These are phyloP conservation scores for Brachyrhaphis roseni DNA, from an alignment of 2,797 vertebrate species.

Conservation along the genomic window DNA sequence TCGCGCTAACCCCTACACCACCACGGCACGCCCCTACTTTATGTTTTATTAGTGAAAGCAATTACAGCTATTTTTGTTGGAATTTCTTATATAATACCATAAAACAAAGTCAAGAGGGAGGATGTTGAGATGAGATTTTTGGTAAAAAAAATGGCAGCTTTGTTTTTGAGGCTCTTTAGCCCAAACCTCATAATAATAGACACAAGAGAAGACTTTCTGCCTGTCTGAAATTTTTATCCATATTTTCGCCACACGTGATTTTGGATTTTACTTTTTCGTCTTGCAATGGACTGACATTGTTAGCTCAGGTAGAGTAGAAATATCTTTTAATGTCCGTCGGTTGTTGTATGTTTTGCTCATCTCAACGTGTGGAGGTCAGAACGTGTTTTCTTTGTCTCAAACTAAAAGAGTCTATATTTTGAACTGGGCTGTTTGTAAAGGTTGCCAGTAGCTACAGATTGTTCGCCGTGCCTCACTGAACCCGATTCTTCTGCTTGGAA, in stretches of 20 bases:
- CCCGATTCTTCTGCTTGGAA: conserved; percentile 30
- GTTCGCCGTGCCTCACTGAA: conserved; percentile 34
- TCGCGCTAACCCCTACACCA: too few species aligned
- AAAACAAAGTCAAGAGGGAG: not conserved
- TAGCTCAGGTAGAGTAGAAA: not conserved
- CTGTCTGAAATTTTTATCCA: not conserved
- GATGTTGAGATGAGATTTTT: not conserved
- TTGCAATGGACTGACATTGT: not conserved
- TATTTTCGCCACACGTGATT: not conserved
- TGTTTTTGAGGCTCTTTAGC: not conserved
- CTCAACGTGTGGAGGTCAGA: not conserved
- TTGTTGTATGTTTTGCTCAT: not conserved
- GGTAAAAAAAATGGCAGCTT: not conserved
- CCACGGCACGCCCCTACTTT: too few species aligned
- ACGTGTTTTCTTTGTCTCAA: not conserved
- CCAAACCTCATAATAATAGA: not conserved
- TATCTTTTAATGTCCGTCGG: not conserved
- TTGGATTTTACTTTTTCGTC: not conserved
- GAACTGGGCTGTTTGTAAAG: not conserved
- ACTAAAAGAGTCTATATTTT: not conserved
- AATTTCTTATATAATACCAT: not conserved
- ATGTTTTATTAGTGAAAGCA: not conserved
- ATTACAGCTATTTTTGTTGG: not conserved
- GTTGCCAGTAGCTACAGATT: conserved; percentile 15
- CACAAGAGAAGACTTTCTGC: not conserved